Percentiles rank a stretch among this genome's conserved stretches.
Conservation (phyloP, 2,888 invertebrate species). For the Opisthograptis luteolata region DNA sequence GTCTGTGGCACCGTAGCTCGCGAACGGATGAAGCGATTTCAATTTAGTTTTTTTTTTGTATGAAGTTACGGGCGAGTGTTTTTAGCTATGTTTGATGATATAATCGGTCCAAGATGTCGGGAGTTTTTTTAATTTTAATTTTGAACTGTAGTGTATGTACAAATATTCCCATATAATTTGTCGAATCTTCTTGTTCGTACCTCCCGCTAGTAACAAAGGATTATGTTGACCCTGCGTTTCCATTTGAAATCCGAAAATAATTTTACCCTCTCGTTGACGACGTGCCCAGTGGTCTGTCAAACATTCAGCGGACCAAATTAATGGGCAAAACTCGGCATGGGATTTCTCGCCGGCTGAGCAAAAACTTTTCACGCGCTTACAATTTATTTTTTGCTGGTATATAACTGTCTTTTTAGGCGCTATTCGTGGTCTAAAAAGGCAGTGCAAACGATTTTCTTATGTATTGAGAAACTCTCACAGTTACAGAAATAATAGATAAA, state of each 20-base stretch:
- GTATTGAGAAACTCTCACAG: too few species aligned
- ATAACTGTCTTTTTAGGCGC: constrained; percentile 13
- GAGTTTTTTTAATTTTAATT: too few species aligned
- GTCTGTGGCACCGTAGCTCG: too few species aligned
- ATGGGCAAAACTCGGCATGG: constrained; percentile 49
- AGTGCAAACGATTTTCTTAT: neutral
- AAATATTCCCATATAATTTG: neutral
- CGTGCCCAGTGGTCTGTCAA: constrained; percentile 51
- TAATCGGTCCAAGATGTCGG: too few species aligned
- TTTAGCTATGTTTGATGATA: too few species aligned
- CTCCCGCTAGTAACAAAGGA: constrained; percentile 16
- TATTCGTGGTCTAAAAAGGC: neutral
- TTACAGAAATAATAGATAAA: too few species aligned
- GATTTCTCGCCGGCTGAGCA: constrained; percentile 44
- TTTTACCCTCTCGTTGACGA: constrained; percentile 30
- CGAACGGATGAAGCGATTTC: too few species aligned
- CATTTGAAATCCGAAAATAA: constrained; percentile 28
- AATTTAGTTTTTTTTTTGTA: too few species aligned
- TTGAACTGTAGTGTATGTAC: neutral
- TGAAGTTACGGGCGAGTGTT: too few species aligned
- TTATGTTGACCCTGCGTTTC: constrained; percentile 17
- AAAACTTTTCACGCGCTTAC: constrained; percentile 48
- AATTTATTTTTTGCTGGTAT: constrained; percentile 37
- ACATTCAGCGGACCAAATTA: constrained; percentile 53
- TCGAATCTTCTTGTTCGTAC: constrained; percentile 12